phyloP scores from a whole-genome alignment of 1,140 invertebrate genomes.

The Saccostrea cuccullata region DNA sequence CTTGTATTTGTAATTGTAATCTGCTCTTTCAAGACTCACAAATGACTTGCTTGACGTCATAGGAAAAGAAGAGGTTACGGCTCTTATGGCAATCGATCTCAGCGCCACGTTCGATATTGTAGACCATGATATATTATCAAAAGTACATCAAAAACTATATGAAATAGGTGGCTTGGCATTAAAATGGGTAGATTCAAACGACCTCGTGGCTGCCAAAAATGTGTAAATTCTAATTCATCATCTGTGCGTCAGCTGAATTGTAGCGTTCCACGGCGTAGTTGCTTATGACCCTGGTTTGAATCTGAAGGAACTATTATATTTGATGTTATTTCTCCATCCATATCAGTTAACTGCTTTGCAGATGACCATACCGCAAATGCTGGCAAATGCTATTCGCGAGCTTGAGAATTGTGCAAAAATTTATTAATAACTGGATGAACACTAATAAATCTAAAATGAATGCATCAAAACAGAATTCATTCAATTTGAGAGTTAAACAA shows the following conservation, averaged over 20 bases:
- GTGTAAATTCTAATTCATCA: constrained; percentile 36
- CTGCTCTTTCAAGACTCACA: constrained; percentile 43
- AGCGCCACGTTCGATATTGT: no score
- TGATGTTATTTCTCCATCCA: constrained; percentile 48
- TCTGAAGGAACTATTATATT: constrained; percentile 50
- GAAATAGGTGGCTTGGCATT: no score
- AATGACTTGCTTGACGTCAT: constrained; percentile 45
- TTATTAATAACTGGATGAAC: constrained; percentile 45
- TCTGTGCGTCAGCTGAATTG: background rate
- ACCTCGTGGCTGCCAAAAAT: constrained; percentile 47
- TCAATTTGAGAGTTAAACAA: no score
- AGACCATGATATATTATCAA: no score
- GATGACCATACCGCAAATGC: constrained; percentile 24
- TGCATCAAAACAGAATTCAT: no score
- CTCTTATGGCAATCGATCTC: constrained; percentile 44
- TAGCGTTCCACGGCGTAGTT: constrained; percentile 52
- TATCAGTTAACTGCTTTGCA: no score
- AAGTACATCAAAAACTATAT: no score
- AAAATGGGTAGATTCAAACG: no score
- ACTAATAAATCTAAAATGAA: constrained; percentile 49
- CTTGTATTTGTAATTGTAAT: no score
- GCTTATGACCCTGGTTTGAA: constrained; percentile 49
- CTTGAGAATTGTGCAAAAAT: background rate
- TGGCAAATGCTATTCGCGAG: background rate
- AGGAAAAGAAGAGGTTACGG: constrained; percentile 43